A percentile compares a stretch with the other conserved stretches of the same genome.
phyloP scores from a whole-genome alignment of 2,113 vertebrate genomes.

The Grallaria varia region DNA sequence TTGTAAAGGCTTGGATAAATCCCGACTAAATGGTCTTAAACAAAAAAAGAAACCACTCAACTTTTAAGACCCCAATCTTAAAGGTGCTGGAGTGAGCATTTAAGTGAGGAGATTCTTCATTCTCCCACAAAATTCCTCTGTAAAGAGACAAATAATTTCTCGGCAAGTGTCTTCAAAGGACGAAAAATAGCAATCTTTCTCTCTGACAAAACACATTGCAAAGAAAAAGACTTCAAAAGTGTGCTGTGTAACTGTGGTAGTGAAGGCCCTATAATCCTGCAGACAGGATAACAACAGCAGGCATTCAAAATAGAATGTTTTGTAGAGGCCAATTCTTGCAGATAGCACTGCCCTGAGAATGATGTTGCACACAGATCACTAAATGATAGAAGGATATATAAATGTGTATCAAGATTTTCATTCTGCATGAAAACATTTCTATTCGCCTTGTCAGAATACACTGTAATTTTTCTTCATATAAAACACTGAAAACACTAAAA shows the following conservation, averaged over 20 bases:
- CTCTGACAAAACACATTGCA: background rate
- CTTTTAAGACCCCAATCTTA: background rate
- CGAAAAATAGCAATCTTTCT: background rate
- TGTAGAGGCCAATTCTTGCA: background rate
- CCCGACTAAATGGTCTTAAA: background rate
- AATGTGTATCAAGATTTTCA: background rate
- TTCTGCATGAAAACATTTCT: background rate
- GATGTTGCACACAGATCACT: background rate
- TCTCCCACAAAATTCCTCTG: background rate
- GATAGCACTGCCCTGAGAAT: background rate
- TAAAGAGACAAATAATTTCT: background rate
- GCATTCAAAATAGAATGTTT: background rate
- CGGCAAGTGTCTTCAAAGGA: background rate
- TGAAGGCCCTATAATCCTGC: background rate
- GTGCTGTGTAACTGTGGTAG: background rate
- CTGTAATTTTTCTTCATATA: background rate
- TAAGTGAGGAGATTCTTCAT: background rate
- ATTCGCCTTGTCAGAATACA: background rate
- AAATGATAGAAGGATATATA: background rate
- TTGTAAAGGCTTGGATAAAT: background rate
- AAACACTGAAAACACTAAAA: background rate
- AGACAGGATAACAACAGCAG: background rate
- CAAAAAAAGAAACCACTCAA: background rate
- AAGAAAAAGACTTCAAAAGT: background rate
- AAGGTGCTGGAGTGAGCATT: background rate